These are phyloP conservation scores for Halisarca cf. caerulea DNA, from an alignment of 37 sponge, comb jelly and placozoan species.

Conservation along the genomic window DNA sequence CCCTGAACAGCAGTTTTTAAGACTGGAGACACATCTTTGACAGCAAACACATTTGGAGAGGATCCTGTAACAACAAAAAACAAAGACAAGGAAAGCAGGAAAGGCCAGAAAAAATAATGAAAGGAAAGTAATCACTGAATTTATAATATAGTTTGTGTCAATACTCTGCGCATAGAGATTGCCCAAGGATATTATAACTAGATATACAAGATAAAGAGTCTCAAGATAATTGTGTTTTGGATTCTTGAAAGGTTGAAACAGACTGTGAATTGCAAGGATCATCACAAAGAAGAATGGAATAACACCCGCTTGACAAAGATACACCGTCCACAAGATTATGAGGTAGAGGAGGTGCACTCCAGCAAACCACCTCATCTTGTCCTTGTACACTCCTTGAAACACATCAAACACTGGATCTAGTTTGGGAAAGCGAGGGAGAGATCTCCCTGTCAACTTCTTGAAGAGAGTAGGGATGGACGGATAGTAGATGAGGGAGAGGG, in stretches of 20 bases:
- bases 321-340: not conserved
- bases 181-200: not conserved
- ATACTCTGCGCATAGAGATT: too few species aligned
- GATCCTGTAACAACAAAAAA: too few species aligned
- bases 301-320: not conserved
- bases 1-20: too few species aligned
- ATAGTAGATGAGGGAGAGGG: not conserved
- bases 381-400: slow-evolving; percentile 22
- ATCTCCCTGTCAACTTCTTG: not conserved
- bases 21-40: too few species aligned
- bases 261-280: not conserved
- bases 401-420: slow-evolving; percentile 25
- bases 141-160: too few species aligned
- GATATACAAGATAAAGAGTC: not conserved
- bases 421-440: not conserved
- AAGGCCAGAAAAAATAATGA: too few species aligned
- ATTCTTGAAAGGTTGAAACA: not conserved
- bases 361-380: not conserved
- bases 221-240: not conserved
- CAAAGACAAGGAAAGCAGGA: too few species aligned
- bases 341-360: not conserved
- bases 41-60: too few species aligned
- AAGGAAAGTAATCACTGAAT: too few species aligned
- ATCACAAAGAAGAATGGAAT: not conserved
- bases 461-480: not conserved